Conservation (phyloP, 1,140 invertebrate genomes). For the Caenorhabditis elegans region WBcel235 BX284605.5:4881001-4881500, state of each 20-base stretch:
- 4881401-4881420: neutral
- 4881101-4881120: no score
- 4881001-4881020: no score
- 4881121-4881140: neutral
- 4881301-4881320: neutral
- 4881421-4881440: neutral
- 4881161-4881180: neutral
- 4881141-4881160: neutral
- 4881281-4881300: neutral
- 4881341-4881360: neutral
- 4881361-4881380: neutral
- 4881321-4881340: neutral
- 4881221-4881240: neutral
- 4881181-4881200: neutral
- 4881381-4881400: neutral
- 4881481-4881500: neutral
- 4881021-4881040: no score
- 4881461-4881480: neutral
- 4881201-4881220: neutral
- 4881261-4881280: neutral
- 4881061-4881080: no score
- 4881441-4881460: neutral
- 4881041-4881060: no score
- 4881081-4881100: no score
- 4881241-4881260: neutral